Percentiles rank a stretch among this genome's conserved stretches.
These are phyloP conservation scores for Nomada ferruginata DNA, from an alignment of 2,888 invertebrate species.

Conservation along the genomic window DNA sequence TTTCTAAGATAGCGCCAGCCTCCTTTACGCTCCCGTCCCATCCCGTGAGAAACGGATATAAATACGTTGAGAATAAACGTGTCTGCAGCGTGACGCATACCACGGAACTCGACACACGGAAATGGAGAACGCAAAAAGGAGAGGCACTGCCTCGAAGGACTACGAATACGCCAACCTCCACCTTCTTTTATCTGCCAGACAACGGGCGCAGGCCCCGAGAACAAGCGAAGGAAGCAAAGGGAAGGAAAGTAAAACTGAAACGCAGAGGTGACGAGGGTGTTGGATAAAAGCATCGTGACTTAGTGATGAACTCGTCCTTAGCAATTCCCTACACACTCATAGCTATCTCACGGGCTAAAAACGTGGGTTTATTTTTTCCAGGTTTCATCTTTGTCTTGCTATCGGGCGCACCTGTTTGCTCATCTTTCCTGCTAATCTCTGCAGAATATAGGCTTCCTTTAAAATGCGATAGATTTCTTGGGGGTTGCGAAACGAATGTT, in stretches of 20 bases:
- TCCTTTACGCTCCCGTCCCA: slow-evolving; percentile 7
- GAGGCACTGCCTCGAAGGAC: slow-evolving; percentile 37
- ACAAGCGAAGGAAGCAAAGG: slow-evolving; percentile 34
- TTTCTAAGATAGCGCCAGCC: slow-evolving; percentile 31
- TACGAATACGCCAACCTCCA: background rate
- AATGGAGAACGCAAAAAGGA: background rate
- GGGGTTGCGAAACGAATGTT: too few species aligned
- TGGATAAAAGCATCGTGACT: slow-evolving; percentile 83
- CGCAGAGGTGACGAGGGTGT: slow-evolving; percentile 69
- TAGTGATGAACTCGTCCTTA: slow-evolving; percentile 80
- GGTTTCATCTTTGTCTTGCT: background rate
- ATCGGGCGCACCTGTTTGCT: too few species aligned
- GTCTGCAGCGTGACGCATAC: background rate
- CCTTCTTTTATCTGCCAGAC: slow-evolving; percentile 1
- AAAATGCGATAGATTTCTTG: too few species aligned
- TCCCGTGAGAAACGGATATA: slow-evolving; percentile 53
- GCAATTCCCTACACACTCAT: slow-evolving; percentile 53
- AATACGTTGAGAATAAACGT: slow-evolving; percentile 51
- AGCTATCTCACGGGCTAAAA: slow-evolving; percentile 12
- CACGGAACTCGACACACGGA: background rate
- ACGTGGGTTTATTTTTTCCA: slow-evolving; percentile 13
- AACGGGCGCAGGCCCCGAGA: background rate
- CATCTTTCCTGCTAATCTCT: background rate
- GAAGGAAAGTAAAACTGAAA: slow-evolving; percentile 37
- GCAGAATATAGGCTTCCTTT: background rate